Conservation (phyloP, 2,113 vertebrate species). For the Pleuronectes platessa region DNA sequence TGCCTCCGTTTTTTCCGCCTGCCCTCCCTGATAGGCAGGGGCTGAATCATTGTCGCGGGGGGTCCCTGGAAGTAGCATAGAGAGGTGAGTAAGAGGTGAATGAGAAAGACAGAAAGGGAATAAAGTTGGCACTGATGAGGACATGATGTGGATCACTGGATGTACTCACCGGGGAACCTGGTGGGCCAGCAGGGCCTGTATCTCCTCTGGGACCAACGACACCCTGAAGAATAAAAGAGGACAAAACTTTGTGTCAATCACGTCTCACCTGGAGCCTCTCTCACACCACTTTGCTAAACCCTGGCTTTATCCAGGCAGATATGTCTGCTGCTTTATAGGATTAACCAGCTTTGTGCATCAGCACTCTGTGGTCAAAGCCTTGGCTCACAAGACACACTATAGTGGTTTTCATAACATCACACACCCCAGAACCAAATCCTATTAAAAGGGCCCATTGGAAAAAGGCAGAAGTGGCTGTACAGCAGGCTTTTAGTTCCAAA, state of each 20-base stretch:
- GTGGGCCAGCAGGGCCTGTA: slow-evolving; percentile 80
- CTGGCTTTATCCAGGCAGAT: slow-evolving; percentile 50
- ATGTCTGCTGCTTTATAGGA: slow-evolving; percentile 66
- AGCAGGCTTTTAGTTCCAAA: slow-evolving; percentile 51
- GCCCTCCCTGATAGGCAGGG: slow-evolving; percentile 77
- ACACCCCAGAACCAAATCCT: slow-evolving; percentile 69
- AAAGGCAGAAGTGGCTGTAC: slow-evolving; percentile 48
- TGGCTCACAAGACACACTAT: slow-evolving; percentile 63
- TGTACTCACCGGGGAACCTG: slow-evolving; percentile 85
- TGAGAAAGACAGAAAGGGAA: not conserved
- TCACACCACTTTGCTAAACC: slow-evolving; percentile 48
- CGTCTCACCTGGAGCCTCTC: slow-evolving; percentile 50
- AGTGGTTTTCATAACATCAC: slow-evolving; percentile 65
- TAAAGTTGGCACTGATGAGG: slow-evolving; percentile 2
- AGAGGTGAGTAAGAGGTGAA: slow-evolving; percentile 24
- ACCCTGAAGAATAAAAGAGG: slow-evolving; percentile 76
- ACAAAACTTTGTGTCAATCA: slow-evolving; percentile 57
- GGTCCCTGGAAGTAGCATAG: slow-evolving; percentile 79
- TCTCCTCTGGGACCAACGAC: slow-evolving; percentile 84
- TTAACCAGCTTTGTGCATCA: slow-evolving; percentile 76
- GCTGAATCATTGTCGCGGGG: slow-evolving; percentile 79
- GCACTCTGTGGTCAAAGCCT: slow-evolving; percentile 63
- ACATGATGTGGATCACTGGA: slow-evolving; percentile 12
- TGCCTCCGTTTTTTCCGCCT: slow-evolving; percentile 77
- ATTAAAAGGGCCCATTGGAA: slow-evolving; percentile 62